These are phyloP conservation scores for Apamea epomidion DNA, from an alignment of 2,888 invertebrate genomes.

Conservation along the genomic window DNA sequence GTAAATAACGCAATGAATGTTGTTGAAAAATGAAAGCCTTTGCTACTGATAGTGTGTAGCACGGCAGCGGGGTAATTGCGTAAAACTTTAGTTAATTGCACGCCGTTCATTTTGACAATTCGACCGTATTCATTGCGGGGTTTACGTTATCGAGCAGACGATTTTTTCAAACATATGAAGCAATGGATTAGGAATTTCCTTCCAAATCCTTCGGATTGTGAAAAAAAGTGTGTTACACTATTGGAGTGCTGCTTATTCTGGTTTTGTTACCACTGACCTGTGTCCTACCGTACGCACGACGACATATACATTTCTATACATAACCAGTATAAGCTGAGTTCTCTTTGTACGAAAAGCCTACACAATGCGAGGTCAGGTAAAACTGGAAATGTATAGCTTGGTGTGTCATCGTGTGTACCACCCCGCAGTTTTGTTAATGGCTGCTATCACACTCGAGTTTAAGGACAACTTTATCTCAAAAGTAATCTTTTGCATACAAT, in stretches of 20 bases:
- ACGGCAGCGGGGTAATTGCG: too few relatives aligned
- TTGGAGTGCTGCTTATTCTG: background rate
- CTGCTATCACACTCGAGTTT: conserved; percentile 2
- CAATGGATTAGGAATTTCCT: background rate
- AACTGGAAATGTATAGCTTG: too few relatives aligned
- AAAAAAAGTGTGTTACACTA: background rate
- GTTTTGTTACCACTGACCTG: background rate
- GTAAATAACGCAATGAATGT: too few relatives aligned
- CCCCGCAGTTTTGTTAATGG: background rate
- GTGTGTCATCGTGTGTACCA: too few relatives aligned
- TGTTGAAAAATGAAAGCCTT: too few relatives aligned
- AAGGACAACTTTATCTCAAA: background rate
- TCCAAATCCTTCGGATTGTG: background rate
- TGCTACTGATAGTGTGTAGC: too few relatives aligned
- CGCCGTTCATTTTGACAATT: background rate
- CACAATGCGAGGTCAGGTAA: too few relatives aligned
- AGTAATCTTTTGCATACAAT: background rate
- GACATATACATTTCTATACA: too few relatives aligned
- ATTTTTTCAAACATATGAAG: background rate
- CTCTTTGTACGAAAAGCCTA: too few relatives aligned
- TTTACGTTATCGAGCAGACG: background rate
- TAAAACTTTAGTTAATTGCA: too few relatives aligned
- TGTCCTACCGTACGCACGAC: background rate
- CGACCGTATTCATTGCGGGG: background rate
- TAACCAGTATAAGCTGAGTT: too few relatives aligned